Base-by-base conservation (phyloP, 2,113 vertebrate species). In the Zootoca vivipara region DNA sequence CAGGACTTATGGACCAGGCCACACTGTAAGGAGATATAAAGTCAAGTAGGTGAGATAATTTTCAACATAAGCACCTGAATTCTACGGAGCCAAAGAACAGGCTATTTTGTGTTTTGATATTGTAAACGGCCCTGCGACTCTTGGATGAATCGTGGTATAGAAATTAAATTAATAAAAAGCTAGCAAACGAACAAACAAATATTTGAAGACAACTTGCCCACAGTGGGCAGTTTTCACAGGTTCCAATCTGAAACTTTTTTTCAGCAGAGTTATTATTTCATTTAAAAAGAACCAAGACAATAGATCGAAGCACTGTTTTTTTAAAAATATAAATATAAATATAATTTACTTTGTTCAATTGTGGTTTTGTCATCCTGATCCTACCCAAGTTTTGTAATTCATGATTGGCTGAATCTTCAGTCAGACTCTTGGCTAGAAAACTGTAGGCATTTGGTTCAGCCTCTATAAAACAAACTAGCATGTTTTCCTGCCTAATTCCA, bases 1-100 rank as follows among this genome's bases (percentile, higher is more conserved):
- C 46, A 10, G 46, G 46, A 46, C 46, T 62, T 90, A 35, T 18
- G 89, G 90, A 89, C 89, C 83, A 89, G 64, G 84, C 72, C 6
- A 0, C 87, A 73, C 89, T 92, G 46, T 46, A 46, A 46, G 46
- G 46, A 92, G 86, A 91, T 73, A 80, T 3, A 88, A 67, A 79
- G 46, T 83, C 75, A 65, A 80, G 85, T 33, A 81, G 30, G 1
- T 90, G 35, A 88, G 80, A 80, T n/a, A 46, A 58, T 89, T 75
- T 89, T 92, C 93, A 24, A n/a, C 62, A 20, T 84, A 90, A 87
- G 38, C 33, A 42, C 1, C 26, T 1, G 16, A 46, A 67, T 3
- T 28, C 89, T 73, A 30, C 18, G 0, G 4, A 40, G 22, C 10
- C 12, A 46, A 46, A 46, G 46, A 46, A 46, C 46, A 46, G 46